Conservation (phyloP, 1,140 invertebrate species). For the Galleria mellonella region DNA sequence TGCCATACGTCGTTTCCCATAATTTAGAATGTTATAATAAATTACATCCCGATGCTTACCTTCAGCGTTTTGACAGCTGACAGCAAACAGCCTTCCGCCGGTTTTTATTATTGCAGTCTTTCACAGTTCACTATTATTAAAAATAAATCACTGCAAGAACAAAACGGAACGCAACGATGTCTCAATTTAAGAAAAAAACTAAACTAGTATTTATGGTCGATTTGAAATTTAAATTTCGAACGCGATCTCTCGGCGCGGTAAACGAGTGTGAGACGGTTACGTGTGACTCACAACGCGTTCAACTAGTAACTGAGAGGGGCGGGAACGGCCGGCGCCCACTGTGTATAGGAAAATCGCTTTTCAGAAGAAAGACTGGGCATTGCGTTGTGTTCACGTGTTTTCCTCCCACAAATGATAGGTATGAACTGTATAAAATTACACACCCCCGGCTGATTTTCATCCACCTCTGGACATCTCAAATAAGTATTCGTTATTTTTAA, state of each 20-base stretch:
- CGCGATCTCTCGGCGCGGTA: slow-evolving; percentile 10
- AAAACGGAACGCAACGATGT: not conserved
- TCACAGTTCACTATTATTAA: slow-evolving; percentile 11
- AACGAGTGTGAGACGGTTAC: slow-evolving; percentile 15
- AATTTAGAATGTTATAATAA: slow-evolving; percentile 16
- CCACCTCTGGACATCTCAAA: too few relatives aligned
- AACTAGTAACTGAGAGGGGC: slow-evolving; percentile 35
- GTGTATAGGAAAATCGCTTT: slow-evolving; percentile 7
- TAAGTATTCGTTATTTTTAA: too few relatives aligned
- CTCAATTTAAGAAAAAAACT: slow-evolving; percentile 2
- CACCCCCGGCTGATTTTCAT: too few relatives aligned
- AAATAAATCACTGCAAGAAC: slow-evolving; percentile 3
- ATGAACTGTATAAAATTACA: too few relatives aligned
- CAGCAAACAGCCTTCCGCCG: slow-evolving; percentile 26
- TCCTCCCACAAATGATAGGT: too few relatives aligned
- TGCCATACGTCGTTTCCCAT: not conserved
- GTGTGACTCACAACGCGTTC: slow-evolving; percentile 14
- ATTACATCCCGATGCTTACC: slow-evolving; percentile 34
- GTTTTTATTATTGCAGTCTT: slow-evolving; percentile 13
- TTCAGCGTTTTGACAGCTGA: slow-evolving; percentile 46
- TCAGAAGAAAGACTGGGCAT: slow-evolving; percentile 16
- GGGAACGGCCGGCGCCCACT: slow-evolving; percentile 23
- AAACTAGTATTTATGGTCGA: not conserved
- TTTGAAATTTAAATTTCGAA: slow-evolving; percentile 10
- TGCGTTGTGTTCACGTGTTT: too few relatives aligned